Percentiles rank a stretch among this genome's conserved stretches.
Conservation (phyloP, 2,888 invertebrate genomes). For the Himalopsyche anomala region DNA sequence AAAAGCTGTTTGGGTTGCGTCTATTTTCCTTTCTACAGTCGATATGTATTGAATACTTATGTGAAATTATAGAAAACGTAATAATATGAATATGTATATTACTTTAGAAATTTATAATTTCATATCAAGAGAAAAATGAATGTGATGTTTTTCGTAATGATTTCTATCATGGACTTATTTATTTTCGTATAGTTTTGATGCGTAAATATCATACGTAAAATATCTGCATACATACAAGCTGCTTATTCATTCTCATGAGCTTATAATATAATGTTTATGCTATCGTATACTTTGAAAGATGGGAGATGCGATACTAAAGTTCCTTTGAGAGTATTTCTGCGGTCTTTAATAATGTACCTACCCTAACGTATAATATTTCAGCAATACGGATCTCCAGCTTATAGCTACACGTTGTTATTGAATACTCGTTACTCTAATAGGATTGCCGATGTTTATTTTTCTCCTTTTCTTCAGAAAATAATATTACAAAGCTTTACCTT, state of each 20-base stretch:
- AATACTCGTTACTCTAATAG: background rate
- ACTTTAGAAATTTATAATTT: too few relatives aligned
- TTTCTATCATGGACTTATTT: too few relatives aligned
- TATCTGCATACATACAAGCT: background rate
- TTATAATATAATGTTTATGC: background rate
- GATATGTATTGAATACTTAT: too few relatives aligned
- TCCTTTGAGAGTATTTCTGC: conserved; percentile 9
- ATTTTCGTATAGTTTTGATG: too few relatives aligned
- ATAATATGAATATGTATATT: too few relatives aligned
- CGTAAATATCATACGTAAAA: background rate
- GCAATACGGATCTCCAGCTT: background rate
- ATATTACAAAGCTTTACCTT: background rate
- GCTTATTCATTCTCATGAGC: background rate
- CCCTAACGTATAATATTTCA: background rate
- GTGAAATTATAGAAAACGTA: too few relatives aligned
- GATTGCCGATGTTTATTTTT: background rate
- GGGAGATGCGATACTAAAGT: background rate
- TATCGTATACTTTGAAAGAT: background rate
- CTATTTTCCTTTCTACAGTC: too few relatives aligned
- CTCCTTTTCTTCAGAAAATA: background rate
- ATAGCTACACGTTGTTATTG: background rate
- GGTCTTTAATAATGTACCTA: background rate
- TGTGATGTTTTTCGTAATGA: too few relatives aligned
- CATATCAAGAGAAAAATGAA: too few relatives aligned
- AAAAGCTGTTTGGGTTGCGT: too few relatives aligned